These are phyloP conservation scores for Gallinago undulata DNA, from an alignment of 2,113 vertebrate species.

Conservation along the genomic window DNA sequence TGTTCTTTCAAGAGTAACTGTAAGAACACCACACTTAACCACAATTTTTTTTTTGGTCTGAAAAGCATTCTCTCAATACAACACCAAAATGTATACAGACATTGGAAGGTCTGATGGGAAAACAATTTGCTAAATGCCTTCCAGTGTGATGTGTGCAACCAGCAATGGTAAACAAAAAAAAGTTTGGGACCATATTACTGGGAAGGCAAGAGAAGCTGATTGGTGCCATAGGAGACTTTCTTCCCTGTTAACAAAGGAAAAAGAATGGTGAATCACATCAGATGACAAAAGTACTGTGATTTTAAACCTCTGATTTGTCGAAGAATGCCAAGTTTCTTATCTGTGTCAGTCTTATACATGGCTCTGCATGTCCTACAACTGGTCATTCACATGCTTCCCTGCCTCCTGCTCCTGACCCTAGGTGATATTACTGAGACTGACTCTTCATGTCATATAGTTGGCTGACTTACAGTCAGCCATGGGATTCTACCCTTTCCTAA, in stretches of 20 bases:
- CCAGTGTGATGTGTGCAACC: neutral
- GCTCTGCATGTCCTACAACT: neutral
- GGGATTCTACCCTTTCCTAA: neutral
- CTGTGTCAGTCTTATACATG: neutral
- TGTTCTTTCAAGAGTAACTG: neutral
- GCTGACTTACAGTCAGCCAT: neutral
- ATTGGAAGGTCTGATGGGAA: neutral
- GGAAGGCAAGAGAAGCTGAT: neutral
- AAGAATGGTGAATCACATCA: neutral
- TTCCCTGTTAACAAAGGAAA: neutral
- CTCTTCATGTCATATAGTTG: neutral
- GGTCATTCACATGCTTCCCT: neutral
- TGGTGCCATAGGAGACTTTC: neutral
- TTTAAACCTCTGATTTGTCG: neutral
- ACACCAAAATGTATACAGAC: neutral
- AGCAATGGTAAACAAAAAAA: neutral
- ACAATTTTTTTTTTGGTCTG: neutral
- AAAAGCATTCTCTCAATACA: neutral
- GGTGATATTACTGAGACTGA: neutral
- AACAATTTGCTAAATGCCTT: neutral
- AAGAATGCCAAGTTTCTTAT: neutral
- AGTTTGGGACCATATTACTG: neutral
- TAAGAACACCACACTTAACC: neutral
- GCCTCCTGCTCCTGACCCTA: neutral
- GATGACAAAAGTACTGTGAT: neutral